Percentiles rank a stretch among this genome's conserved stretches.
Evolutionary conservation across 1,140 invertebrate species (phyloP).

Genomic region (Aradophagus sp.): DNA sequence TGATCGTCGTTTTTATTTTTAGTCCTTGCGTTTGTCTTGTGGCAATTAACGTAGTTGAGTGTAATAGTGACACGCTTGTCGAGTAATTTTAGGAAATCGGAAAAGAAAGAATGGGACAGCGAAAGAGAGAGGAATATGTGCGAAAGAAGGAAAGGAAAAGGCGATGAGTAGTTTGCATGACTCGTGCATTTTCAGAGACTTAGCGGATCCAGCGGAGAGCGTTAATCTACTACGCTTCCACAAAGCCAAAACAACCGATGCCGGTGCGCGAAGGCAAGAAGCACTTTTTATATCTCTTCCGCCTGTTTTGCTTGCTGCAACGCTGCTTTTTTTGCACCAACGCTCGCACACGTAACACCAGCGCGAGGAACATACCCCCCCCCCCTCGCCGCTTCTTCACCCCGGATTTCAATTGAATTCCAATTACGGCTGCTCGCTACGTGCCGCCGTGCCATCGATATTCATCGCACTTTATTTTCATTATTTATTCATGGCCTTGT

Average conservation of each 20-base stretch:
- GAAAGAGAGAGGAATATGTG: neutral
- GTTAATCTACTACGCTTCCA: constrained; percentile 72
- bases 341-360: constrained; percentile 21
- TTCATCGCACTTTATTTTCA: too few relatives aligned
- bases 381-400: too few relatives aligned
- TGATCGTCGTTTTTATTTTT: too few relatives aligned
- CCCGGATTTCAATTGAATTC: too few relatives aligned
- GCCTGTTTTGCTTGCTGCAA: constrained; percentile 38
- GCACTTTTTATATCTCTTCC: constrained; percentile 62
- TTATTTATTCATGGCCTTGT: too few relatives aligned
- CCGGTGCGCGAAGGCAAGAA: constrained; percentile 72
- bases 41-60: too few relatives aligned
- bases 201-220: constrained; percentile 69
- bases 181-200: constrained; percentile 70
- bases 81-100: too few relatives aligned
- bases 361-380: neutral
- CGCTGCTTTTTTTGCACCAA: constrained; percentile 31
- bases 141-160: constrained; percentile 17
- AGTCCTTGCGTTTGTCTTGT: too few relatives aligned
- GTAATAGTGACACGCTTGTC: too few relatives aligned
- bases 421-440: too few relatives aligned
- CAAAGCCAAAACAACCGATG: constrained; percentile 69
- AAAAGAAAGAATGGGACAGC: too few relatives aligned
- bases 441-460: too few relatives aligned
- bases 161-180: constrained; percentile 56